Percentiles rank a stretch among this genome's conserved stretches.
Conservation (phyloP, 2,797 vertebrate genomes). For the Lycodopsis pacificus region DNA sequence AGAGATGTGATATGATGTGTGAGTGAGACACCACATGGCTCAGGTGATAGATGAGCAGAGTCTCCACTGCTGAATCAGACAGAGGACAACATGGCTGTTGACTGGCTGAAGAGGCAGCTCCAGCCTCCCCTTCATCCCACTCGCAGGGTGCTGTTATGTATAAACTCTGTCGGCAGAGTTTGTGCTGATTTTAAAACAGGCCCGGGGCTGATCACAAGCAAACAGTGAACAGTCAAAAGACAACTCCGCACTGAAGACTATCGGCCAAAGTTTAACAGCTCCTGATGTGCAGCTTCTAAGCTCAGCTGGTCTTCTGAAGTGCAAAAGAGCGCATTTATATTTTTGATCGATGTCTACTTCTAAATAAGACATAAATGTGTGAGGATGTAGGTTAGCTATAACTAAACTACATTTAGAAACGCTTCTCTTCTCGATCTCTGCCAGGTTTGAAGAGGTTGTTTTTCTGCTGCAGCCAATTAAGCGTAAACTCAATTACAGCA, state of each 20-base stretch:
- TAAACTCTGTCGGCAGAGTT: constrained; percentile 33
- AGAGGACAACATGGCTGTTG: constrained; percentile 69
- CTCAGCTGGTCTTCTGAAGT: constrained; percentile 6
- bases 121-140: constrained; percentile 44
- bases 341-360: constrained; percentile 21
- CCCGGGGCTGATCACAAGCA: constrained; percentile 35
- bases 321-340: constrained; percentile 14
- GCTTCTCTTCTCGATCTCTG: constrained; percentile 27
- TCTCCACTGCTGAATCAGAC: constrained; percentile 64
- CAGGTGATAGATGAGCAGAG: constrained; percentile 73
- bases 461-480: constrained; percentile 59
- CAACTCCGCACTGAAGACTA: constrained; percentile 22
- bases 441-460: constrained; percentile 52
- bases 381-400: constrained; percentile 38
- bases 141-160: constrained; percentile 10
- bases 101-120: constrained; percentile 61
- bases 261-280: constrained; percentile 43
- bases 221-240: constrained; percentile 39
- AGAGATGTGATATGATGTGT: constrained; percentile 22
- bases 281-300: constrained; percentile 20
- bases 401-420: constrained; percentile 26
- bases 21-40: constrained; percentile 33
- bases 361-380: constrained; percentile 37
- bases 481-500: constrained; percentile 56
- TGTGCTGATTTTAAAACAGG: constrained; percentile 32